phyloP scores from a whole-genome alignment of 2,888 invertebrate genomes.

The Acanthococcus lagerstroemiae region DNA sequence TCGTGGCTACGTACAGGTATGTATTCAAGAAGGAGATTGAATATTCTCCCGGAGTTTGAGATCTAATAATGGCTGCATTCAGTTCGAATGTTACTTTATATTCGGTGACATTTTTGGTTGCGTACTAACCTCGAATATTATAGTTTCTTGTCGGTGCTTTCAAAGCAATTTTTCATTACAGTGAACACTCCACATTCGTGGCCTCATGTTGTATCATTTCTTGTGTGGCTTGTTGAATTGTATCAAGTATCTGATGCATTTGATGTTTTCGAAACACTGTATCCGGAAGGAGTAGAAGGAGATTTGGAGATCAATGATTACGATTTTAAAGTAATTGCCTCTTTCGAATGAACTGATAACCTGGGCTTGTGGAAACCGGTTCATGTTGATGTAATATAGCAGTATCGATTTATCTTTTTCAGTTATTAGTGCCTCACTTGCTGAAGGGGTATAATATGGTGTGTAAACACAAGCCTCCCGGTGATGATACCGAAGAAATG shows the following conservation, averaged over 20 bases:
- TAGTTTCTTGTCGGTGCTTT: neutral
- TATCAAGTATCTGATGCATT: conserved; percentile 19
- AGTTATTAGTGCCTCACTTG: conserved; percentile 5
- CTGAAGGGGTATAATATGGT: conserved; percentile 3
- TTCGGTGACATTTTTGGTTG: neutral
- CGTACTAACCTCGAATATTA: neutral
- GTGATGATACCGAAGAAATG: conserved; percentile 2
- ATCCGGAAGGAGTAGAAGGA: conserved; percentile 23
- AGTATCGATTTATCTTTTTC: neutral
- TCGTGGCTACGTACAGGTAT: conserved; percentile 33
- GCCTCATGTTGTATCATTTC: conserved; percentile 32
- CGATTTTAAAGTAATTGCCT: conserved; percentile 1
- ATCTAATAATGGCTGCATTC: neutral
- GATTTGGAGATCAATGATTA: conserved; percentile 29
- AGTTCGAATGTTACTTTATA: neutral
- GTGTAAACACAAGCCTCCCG: neutral
- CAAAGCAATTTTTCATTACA: neutral
- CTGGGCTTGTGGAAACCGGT: neutral
- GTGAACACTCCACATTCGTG: conserved; percentile 33
- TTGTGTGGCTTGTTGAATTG: conserved; percentile 33
- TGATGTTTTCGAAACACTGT: conserved; percentile 27
- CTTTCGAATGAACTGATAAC: no score
- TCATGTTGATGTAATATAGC: neutral
- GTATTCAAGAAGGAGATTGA: neutral
- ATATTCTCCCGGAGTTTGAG: neutral